phyloP scores from a whole-genome alignment of 2,113 vertebrate species.

The Macroglossus sobrinus region DNA sequence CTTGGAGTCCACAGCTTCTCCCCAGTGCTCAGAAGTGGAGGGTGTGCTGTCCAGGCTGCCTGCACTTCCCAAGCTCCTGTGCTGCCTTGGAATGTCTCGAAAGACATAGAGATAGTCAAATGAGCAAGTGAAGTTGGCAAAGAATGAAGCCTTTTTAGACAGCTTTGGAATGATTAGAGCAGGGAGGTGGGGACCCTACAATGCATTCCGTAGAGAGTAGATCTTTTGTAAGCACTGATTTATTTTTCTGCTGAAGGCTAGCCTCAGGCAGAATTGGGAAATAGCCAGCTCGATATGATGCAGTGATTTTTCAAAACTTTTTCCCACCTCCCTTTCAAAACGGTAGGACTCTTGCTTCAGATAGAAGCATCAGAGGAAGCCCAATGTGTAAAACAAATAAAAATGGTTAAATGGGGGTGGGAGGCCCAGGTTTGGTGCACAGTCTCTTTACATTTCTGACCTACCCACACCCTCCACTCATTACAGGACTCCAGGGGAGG shows the following conservation, averaged over 20 bases:
- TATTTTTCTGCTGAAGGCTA: constrained; percentile 47
- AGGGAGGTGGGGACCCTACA: not conserved
- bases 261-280: constrained; percentile 60
- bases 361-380: not conserved
- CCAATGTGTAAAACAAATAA: not conserved
- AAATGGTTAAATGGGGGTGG: not conserved
- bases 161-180: constrained; percentile 38
- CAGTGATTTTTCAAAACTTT: not conserved
- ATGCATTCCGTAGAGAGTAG: not conserved
- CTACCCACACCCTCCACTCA: not conserved
- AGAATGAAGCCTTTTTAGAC: constrained; percentile 1
- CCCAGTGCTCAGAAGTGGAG: not conserved
- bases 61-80: not conserved
- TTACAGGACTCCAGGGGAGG: not conserved
- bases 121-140: not conserved
- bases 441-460: not conserved
- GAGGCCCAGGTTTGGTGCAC: no score
- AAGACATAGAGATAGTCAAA: not conserved
- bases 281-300: not conserved
- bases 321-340: not conserved
- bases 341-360: not conserved
- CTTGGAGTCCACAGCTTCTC: not conserved
- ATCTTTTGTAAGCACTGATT: constrained; percentile 54
- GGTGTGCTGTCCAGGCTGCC: no score
- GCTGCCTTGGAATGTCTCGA: not conserved